These are phyloP conservation scores for Acromyrmex heyeri DNA, from an alignment of 1,140 invertebrate species.

Conservation along the genomic window DNA sequence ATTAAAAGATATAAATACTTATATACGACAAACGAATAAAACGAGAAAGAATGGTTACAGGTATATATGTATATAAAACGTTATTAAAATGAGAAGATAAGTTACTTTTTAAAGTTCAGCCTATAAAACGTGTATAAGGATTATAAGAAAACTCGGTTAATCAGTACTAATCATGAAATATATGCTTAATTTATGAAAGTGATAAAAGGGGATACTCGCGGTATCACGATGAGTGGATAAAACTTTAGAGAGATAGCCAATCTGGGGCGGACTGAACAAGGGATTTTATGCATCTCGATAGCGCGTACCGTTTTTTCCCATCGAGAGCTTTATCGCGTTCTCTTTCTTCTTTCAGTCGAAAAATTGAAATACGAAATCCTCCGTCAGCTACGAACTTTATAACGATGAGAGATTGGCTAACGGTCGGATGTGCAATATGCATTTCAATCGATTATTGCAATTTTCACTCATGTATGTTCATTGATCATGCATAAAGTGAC, in stretches of 20 bases:
- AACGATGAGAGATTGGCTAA: slow-evolving; percentile 6
- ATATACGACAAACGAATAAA: not conserved
- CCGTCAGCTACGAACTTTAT: not conserved
- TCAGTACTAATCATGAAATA: not conserved
- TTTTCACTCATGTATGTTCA: not conserved
- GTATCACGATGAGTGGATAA: not conserved
- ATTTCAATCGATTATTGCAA: slow-evolving; percentile 4
- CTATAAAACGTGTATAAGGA: not conserved
- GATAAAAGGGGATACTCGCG: not conserved
- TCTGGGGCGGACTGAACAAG: not conserved
- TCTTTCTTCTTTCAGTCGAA: not conserved
- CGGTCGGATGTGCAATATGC: not conserved
- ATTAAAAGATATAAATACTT: not conserved
- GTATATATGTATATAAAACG: not conserved
- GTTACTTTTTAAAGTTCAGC: not conserved
- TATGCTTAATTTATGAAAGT: slow-evolving; percentile 16
- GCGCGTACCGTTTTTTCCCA: not conserved
- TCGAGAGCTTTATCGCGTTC: slow-evolving; percentile 11
- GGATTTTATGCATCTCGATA: slow-evolving; percentile 28
- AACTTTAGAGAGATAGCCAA: not conserved
- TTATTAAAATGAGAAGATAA: not conserved
- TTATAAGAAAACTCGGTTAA: not conserved
- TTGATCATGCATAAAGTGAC: not conserved
- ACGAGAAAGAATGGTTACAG: not conserved
- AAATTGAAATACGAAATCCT: slow-evolving; percentile 50